These are phyloP conservation scores for Takifugu ocellatus DNA, from an alignment of 2,797 vertebrate genomes.

Conservation along the genomic window DNA sequence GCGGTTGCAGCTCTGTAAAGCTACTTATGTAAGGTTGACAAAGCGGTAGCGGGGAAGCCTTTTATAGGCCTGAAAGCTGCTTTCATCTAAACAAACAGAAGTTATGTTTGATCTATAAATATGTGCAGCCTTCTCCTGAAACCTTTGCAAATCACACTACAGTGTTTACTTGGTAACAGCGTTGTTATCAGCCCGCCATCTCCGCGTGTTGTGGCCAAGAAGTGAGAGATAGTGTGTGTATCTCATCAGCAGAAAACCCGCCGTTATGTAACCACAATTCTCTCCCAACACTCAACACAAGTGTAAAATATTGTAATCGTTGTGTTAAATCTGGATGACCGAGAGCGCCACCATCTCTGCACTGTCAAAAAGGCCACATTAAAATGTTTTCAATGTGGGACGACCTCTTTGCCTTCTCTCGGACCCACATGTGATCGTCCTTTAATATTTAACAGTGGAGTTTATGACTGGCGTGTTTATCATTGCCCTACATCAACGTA, in stretches of 20 bases:
- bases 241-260: background rate
- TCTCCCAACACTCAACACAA: too few species aligned
- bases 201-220: background rate
- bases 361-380: too few species aligned
- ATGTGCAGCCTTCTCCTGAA: background rate
- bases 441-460: slow-evolving; percentile 37
- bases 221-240: background rate
- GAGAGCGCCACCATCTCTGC: too few species aligned
- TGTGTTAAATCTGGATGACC: too few species aligned
- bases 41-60: background rate
- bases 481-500: slow-evolving; percentile 4
- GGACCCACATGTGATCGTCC: slow-evolving; percentile 5
- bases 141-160: background rate
- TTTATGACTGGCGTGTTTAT: slow-evolving; percentile 37
- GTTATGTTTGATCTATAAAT: background rate
- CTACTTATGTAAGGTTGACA: too few species aligned
- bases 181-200: rapidly evolving
- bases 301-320: too few species aligned
- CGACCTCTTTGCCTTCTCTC: too few species aligned
- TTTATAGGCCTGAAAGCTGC: background rate
- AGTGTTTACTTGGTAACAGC: background rate
- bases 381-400: too few species aligned
- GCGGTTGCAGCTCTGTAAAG: too few species aligned
- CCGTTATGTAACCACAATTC: background rate
- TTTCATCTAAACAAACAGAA: background rate